Conservation (phyloP, 2,797 vertebrate species). For the Decapterus maruadsi region DNA sequence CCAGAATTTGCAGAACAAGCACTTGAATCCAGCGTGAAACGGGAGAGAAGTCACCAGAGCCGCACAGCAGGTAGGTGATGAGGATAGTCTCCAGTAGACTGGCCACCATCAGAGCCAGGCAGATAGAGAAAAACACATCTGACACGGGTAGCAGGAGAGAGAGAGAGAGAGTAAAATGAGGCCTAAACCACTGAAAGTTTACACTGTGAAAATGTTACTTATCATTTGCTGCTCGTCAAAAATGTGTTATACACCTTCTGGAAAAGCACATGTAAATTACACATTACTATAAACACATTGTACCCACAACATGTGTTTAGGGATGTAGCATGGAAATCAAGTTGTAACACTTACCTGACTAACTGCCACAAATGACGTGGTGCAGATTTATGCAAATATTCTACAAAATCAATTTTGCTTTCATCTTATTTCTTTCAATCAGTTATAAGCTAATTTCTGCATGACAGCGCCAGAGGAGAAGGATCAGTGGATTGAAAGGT, state of each 20-base stretch:
- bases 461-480: no score
- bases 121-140: constrained; percentile 84
- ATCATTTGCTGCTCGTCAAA: not conserved
- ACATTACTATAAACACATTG: not conserved
- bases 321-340: not conserved
- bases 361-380: not conserved
- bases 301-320: constrained; percentile 4
- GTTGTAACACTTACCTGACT: constrained; percentile 4
- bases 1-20: constrained; percentile 73
- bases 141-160: constrained; percentile 1
- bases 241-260: not conserved
- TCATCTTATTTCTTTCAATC: no score
- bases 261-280: constrained; percentile 8
- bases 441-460: no score
- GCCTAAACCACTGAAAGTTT: not conserved
- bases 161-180: not conserved
- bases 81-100: constrained; percentile 85
- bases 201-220: not conserved
- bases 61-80: constrained; percentile 81
- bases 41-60: constrained; percentile 36
- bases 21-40: constrained; percentile 77
- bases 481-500: no score
- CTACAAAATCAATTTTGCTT: no score
- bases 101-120: constrained; percentile 85
- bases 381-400: no score